phyloP scores from a whole-genome alignment of 2,113 vertebrate genomes.

The Periophthalmodon schlosseri region DNA sequence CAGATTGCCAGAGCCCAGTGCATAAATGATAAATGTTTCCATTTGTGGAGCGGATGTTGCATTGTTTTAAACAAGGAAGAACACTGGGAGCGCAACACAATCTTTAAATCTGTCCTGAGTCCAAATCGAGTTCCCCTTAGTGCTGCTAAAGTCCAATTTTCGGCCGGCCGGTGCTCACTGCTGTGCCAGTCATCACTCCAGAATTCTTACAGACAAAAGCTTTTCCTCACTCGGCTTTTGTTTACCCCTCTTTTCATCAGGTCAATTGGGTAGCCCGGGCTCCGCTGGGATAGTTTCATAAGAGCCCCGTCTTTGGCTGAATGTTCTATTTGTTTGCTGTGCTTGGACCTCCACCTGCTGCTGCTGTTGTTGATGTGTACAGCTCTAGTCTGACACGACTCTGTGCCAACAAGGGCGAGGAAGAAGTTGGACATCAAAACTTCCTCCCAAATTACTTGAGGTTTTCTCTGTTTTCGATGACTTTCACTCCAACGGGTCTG shows the following conservation, averaged over 20 bases:
- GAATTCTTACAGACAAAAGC: constrained; percentile 31
- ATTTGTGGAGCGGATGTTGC: neutral
- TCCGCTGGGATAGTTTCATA: constrained; percentile 43
- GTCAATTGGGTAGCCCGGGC: constrained; percentile 49
- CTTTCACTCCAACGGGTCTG: neutral
- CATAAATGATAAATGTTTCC: constrained; percentile 13
- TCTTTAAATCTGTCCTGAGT: constrained; percentile 12
- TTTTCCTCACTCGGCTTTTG: constrained; percentile 39
- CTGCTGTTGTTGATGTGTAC: constrained; percentile 19
- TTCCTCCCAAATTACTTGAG: constrained; percentile 24
- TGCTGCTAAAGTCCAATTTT: constrained; percentile 37
- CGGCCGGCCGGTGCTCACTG: constrained; percentile 9
- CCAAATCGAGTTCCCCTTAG: constrained; percentile 26
- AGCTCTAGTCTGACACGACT: constrained; percentile 20
- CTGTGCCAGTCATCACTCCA: constrained; percentile 44
- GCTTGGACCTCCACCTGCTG: constrained; percentile 30
- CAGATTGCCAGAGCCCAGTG: neutral
- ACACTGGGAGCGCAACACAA: constrained; percentile 1
- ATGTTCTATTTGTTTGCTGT: constrained; percentile 37
- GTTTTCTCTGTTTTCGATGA: neutral
- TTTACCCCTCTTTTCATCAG: constrained; percentile 46
- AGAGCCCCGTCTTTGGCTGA: constrained; percentile 26
- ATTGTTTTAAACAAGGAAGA: constrained; percentile 1
- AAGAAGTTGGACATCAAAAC: constrained; percentile 10
- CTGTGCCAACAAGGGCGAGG: constrained; percentile 12